Evolutionary conservation across 2,888 invertebrate genomes (phyloP).

Genomic region (Heterodera filipjevi): DNA sequence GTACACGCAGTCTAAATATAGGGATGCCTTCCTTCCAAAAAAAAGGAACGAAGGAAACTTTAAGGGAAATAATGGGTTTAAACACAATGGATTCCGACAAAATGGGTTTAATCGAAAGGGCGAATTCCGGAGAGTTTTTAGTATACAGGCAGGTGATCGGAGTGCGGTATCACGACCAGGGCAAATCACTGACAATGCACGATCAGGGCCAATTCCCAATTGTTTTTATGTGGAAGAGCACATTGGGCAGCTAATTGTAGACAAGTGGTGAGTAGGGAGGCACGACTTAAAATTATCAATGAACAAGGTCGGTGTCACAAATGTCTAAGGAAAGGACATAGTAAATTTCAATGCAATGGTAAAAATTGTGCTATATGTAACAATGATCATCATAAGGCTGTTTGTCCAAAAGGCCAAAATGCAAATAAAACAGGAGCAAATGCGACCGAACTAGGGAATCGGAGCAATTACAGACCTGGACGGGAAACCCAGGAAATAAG

Average conservation of each 20-base stretch:
- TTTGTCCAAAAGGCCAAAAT: neutral
- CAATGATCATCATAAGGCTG: neutral
- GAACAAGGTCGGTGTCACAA: neutral
- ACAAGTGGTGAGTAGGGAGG: neutral
- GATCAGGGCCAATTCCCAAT: neutral
- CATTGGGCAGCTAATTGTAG: constrained; percentile 9
- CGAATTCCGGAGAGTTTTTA: neutral
- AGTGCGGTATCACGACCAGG: no score
- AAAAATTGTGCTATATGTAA: neutral
- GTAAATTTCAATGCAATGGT: neutral
- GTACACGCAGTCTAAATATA: no score
- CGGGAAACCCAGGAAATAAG: neutral
- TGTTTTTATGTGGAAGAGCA: neutral
- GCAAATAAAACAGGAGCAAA: neutral
- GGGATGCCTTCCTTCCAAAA: no score
- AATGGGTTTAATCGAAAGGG: neutral
- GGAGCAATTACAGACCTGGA: neutral
- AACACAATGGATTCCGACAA: neutral
- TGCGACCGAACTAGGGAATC: constrained; percentile 4
- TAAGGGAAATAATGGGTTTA: neutral
- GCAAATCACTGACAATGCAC: neutral
- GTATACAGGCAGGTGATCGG: neutral
- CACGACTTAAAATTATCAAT: neutral
- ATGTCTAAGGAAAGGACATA: constrained; percentile 12
- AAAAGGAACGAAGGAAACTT: neutral